A percentile compares a stretch with the other conserved stretches of the same genome.
phyloP scores from a whole-genome alignment of 1,140 invertebrate genomes.

The Ceratoteleas bidentatus region DNA sequence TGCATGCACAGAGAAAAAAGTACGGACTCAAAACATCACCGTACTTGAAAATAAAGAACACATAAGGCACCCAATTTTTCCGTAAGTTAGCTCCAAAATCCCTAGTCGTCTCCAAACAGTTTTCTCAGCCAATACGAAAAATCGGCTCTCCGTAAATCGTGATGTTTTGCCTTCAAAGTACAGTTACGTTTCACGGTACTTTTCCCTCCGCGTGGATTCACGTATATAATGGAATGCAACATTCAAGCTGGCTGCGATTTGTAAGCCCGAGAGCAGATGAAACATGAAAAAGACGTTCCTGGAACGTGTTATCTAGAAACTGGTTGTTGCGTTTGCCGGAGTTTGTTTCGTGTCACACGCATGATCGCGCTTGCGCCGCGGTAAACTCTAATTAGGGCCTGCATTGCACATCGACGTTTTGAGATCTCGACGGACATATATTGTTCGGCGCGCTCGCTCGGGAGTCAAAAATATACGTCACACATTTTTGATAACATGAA shows the following conservation, averaged over 20 bases:
- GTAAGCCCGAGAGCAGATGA: slow-evolving; percentile 38
- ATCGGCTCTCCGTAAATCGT: too few relatives aligned
- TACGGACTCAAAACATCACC: too few relatives aligned
- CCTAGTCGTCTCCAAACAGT: too few relatives aligned
- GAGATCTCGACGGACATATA: slow-evolving; percentile 31
- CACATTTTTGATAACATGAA: slow-evolving; percentile 9
- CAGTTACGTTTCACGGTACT: too few relatives aligned
- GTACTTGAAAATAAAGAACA: too few relatives aligned
- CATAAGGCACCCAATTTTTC: too few relatives aligned
- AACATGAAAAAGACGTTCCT: slow-evolving; percentile 34
- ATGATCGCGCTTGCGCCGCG: slow-evolving; percentile 42
- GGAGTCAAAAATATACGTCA: too few relatives aligned
- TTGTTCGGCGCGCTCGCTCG: neutral
- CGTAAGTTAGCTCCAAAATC: too few relatives aligned
- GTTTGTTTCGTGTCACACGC: slow-evolving; percentile 42
- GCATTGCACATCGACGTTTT: neutral
- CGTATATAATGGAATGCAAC: slow-evolving; percentile 67
- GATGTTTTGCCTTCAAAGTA: too few relatives aligned
- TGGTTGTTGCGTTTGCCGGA: slow-evolving; percentile 43
- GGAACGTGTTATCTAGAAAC: slow-evolving; percentile 44
- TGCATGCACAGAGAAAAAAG: slow-evolving; percentile 30
- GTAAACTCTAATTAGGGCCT: slow-evolving; percentile 33
- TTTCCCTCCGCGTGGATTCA: slow-evolving; percentile 19
- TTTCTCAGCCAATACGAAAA: too few relatives aligned
- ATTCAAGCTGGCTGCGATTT: slow-evolving; percentile 61